A percentile compares a stretch with the other conserved stretches of the same genome.
phyloP scores from a whole-genome alignment of 2,797 vertebrate species.

The Acomys russatus region DNA sequence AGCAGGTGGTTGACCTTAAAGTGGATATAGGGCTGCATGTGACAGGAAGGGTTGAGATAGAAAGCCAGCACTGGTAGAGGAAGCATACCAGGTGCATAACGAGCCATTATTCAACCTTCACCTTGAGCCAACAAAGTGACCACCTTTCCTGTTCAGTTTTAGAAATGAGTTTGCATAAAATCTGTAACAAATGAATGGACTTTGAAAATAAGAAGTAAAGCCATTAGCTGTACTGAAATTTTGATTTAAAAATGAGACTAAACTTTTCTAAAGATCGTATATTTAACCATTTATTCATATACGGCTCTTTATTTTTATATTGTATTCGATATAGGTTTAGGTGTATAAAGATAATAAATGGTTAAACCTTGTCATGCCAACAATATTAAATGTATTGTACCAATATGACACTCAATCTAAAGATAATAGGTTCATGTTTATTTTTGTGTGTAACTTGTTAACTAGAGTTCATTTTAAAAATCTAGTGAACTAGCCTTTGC shows the following conservation, averaged over 20 bases:
- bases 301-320: not conserved
- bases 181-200: not conserved
- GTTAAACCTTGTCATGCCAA: not conserved
- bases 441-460: not conserved
- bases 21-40: not conserved
- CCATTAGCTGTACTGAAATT: constrained; percentile 14
- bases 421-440: not conserved
- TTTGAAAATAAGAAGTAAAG: not conserved
- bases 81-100: not conserved
- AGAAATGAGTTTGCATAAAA: constrained; percentile 36
- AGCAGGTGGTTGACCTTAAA: not conserved
- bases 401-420: not conserved
- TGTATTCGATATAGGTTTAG: not conserved
- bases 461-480: constrained; percentile 56
- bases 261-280: constrained; percentile 38
- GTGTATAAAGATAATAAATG: not conserved
- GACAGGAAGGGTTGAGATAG: not conserved
- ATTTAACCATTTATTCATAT: constrained; percentile 13
- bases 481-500: not conserved
- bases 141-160: not conserved
- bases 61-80: not conserved
- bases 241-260: constrained; percentile 24
- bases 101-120: not conserved
- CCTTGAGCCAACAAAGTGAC: not conserved
- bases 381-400: not conserved